Percentiles rank a stretch among this genome's conserved stretches.
Conservation (phyloP, 2,797 vertebrate species). For the Sebastes oblongus region DNA sequence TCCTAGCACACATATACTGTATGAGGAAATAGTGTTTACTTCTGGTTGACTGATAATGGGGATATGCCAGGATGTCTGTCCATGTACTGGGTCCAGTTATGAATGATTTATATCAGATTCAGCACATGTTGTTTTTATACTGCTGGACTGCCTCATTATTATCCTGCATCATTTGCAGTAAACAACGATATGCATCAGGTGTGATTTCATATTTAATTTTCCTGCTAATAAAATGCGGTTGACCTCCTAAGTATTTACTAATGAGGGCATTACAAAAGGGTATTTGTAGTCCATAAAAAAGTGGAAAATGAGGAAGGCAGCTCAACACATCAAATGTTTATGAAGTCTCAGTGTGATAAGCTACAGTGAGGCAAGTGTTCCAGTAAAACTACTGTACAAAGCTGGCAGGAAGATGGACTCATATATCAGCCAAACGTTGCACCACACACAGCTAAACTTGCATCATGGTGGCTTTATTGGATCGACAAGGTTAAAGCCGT, state of each 20-base stretch:
- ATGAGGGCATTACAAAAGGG: slow-evolving; percentile 10
- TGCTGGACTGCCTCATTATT: background rate
- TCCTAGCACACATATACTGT: background rate
- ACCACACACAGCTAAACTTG: slow-evolving; percentile 39
- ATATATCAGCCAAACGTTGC: slow-evolving; percentile 52
- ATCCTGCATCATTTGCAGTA: background rate
- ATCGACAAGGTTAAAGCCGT: slow-evolving; percentile 39
- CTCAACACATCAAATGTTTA: slow-evolving; percentile 33
- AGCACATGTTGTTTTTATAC: background rate
- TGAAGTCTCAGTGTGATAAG: slow-evolving; percentile 19
- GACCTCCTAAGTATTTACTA: slow-evolving; percentile 18
- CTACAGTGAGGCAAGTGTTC: background rate
- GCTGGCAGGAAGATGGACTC: slow-evolving; percentile 3
- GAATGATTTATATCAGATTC: background rate
- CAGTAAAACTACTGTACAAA: slow-evolving; percentile 5
- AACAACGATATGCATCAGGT: background rate
- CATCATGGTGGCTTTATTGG: slow-evolving; percentile 19
- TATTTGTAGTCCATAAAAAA: background rate
- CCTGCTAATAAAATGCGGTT: slow-evolving; percentile 6
- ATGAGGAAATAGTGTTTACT: slow-evolving; percentile 9
- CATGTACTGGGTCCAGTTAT: background rate
- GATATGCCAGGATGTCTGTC: background rate
- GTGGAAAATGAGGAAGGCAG: slow-evolving; percentile 9
- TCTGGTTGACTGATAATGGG: background rate
- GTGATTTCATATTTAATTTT: slow-evolving; percentile 9